phyloP scores from a whole-genome alignment of 2,888 invertebrate genomes.

The Agrotis clavis region DNA sequence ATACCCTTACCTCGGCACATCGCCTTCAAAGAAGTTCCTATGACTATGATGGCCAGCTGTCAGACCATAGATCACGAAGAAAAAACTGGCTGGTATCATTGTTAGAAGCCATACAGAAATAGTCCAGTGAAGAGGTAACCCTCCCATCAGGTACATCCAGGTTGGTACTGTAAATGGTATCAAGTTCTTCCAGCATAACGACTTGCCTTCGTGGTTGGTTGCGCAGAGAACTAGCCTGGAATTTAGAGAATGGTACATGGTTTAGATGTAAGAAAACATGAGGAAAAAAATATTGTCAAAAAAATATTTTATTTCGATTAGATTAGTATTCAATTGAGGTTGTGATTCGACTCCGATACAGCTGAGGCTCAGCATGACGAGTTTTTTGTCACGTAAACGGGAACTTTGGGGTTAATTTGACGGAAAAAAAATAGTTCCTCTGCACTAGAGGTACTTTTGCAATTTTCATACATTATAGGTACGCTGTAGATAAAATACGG shows the following conservation, averaged over 20 bases:
- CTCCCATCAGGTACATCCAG: constrained; percentile 84
- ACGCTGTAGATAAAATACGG: too few relatives aligned
- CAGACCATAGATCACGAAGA: constrained; percentile 93
- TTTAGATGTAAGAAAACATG: background rate
- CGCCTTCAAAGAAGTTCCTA: constrained; percentile 95
- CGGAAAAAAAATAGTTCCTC: too few relatives aligned
- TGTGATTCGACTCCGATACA: too few relatives aligned
- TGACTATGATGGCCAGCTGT: constrained; percentile 96
- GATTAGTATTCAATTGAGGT: too few relatives aligned
- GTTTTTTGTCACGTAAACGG: too few relatives aligned
- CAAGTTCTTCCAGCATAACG: constrained; percentile 72
- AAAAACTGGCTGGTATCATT: constrained; percentile 89
- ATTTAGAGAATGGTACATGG: constrained; percentile 16
- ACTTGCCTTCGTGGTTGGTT: constrained; percentile 75
- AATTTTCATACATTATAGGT: too few relatives aligned
- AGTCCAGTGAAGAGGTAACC: constrained; percentile 77
- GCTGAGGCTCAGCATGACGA: too few relatives aligned
- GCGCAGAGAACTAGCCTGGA: constrained; percentile 72
- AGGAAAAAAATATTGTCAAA: too few relatives aligned
- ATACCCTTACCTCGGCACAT: constrained; percentile 91
- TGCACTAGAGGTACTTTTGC: too few relatives aligned
- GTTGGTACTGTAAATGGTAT: constrained; percentile 82
- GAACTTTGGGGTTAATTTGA: too few relatives aligned
- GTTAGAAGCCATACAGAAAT: constrained; percentile 90
- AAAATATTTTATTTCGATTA: too few relatives aligned